These are phyloP conservation scores for Pelobates fuscus DNA, from an alignment of 2,113 vertebrate genomes.

Conservation along the genomic window DNA sequence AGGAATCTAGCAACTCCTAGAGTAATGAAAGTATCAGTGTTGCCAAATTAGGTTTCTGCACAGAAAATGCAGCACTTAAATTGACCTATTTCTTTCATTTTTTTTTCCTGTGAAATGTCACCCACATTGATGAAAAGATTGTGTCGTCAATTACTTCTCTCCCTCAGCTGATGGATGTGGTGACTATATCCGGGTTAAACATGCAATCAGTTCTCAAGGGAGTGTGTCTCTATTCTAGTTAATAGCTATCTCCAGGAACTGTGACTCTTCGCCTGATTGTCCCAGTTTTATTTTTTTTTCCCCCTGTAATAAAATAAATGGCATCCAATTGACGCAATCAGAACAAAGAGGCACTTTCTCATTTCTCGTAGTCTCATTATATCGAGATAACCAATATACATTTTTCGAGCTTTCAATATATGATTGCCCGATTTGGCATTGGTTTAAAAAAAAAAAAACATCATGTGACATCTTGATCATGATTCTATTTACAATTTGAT, in stretches of 20 bases:
- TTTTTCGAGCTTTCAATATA: no score
- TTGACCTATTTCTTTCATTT: background rate
- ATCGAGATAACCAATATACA: background rate
- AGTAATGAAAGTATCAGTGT: slow-evolving; percentile 14
- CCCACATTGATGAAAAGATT: slow-evolving; percentile 16
- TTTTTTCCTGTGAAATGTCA: slow-evolving; percentile 12
- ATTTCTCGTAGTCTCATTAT: background rate
- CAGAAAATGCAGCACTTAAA: slow-evolving; percentile 11
- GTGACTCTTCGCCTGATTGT: background rate
- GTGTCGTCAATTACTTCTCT: background rate
- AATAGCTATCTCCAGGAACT: background rate
- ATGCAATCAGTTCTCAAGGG: slow-evolving; percentile 8
- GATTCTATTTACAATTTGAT: no score
- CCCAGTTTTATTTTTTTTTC: background rate
- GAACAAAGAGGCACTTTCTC: background rate
- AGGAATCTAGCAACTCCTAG: background rate
- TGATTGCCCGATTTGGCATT: no score
- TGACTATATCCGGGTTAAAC: background rate
- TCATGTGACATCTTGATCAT: no score
- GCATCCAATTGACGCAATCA: background rate
- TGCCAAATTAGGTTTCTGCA: background rate
- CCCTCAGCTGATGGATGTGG: background rate
- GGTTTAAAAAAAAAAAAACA: no score
- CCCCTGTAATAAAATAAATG: no score
- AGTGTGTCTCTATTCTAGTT: background rate